Conservation (phyloP, 2,113 vertebrate genomes). For the Xiphophorus couchianus region DNA sequence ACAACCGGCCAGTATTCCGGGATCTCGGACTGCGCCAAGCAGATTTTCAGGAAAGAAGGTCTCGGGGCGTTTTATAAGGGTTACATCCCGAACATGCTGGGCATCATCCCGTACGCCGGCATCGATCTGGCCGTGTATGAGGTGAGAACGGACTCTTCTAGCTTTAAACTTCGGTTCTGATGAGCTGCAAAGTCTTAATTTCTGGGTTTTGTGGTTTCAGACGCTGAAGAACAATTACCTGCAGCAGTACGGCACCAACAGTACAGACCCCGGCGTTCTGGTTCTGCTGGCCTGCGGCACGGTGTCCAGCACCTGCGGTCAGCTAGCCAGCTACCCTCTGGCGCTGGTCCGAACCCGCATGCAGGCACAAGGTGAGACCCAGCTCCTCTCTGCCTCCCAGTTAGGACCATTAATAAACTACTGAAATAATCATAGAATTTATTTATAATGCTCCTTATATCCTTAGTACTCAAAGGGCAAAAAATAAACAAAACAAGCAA, state of each 20-base stretch:
- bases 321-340: slow-evolving; percentile 94
- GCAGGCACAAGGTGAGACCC: slow-evolving; percentile 93
- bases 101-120: slow-evolving; percentile 95
- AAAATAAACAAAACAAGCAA: no score
- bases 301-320: slow-evolving; percentile 94
- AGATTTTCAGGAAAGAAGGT: slow-evolving; percentile 87
- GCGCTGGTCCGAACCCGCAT: slow-evolving; percentile 95
- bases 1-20: slow-evolving; percentile 90
- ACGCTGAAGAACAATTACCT: slow-evolving; percentile 93
- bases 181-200: neutral
- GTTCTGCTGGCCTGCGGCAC: slow-evolving; percentile 95
- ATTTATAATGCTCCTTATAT: no score
- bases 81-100: slow-evolving; percentile 94
- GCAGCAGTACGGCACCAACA: slow-evolving; percentile 85
- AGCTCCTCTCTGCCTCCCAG: no score
- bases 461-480: no score
- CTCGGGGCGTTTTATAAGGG: slow-evolving; percentile 93
- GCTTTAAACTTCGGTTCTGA: no score
- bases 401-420: no score
- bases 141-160: slow-evolving; percentile 74
- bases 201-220: slow-evolving; percentile 57
- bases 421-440: no score
- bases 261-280: slow-evolving; percentile 85
- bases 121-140: slow-evolving; percentile 96
- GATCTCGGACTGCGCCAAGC: slow-evolving; percentile 90